Conservation (phyloP, 2,888 invertebrate species). For the Nemoura dubitans region DNA sequence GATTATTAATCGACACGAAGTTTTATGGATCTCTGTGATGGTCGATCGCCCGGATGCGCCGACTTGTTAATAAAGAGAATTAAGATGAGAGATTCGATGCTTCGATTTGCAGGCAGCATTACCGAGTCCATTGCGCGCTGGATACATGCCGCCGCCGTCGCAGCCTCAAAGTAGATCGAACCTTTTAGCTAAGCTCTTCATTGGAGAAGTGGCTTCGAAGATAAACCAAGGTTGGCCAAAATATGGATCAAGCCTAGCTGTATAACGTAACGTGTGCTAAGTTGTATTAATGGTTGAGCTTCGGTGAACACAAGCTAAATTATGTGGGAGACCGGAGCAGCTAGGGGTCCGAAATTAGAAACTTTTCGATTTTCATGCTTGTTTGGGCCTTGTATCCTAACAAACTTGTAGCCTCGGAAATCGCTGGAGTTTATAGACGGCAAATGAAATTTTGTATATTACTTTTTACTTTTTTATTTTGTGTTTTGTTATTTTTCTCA, state of each 20-base stretch:
- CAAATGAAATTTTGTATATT: no score
- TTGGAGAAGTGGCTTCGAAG: background rate
- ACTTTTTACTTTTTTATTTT: background rate
- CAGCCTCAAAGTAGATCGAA: background rate
- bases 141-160: background rate
- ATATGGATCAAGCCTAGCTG: background rate
- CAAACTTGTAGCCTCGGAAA: no score
- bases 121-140: background rate
- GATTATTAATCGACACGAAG: conserved; percentile 33
- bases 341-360: no score
- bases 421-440: no score
- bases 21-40: conserved; percentile 3
- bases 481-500: background rate
- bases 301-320: no score
- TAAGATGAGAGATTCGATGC: conserved; percentile 26
- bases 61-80: conserved; percentile 24
- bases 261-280: no score
- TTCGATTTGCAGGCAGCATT: background rate
- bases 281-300: no score
- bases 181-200: background rate
- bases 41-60: background rate
- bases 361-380: no score
- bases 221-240: background rate
- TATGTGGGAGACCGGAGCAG: no score
- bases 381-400: no score